These are phyloP conservation scores for Pocillopora meandrina DNA, from an alignment of 92 coral and sea anemone genomes.

Conservation along the genomic window DNA sequence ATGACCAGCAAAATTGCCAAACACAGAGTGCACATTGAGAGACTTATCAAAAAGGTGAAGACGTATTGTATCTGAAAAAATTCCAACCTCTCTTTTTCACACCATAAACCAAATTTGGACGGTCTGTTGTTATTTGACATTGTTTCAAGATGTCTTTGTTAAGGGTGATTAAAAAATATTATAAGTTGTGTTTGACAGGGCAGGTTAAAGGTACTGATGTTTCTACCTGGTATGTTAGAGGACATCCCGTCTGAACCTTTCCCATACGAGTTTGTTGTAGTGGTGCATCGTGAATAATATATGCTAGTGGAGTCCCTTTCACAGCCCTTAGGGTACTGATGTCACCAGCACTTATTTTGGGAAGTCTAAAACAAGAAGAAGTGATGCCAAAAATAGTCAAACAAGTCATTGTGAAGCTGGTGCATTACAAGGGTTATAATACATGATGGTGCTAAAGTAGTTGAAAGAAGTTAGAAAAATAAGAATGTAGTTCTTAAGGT, in stretches of 20 bases:
- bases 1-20: slow-evolving; percentile 55
- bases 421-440: slow-evolving; percentile 22
- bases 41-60: slow-evolving; percentile 49
- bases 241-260: too few relatives aligned
- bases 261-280: slow-evolving; percentile 38
- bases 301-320: slow-evolving; percentile 51
- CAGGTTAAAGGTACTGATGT: too few relatives aligned
- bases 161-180: too few relatives aligned
- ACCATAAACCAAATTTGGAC: slow-evolving; percentile 52
- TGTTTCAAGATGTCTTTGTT: too few relatives aligned
- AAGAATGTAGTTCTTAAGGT: too few relatives aligned
- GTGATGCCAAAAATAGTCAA: slow-evolving; percentile 7
- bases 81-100: slow-evolving; percentile 53
- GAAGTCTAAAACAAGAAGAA: slow-evolving; percentile 41
- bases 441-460: too few relatives aligned
- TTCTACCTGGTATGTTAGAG: too few relatives aligned
- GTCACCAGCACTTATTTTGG: slow-evolving; percentile 50
- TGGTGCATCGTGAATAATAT: slow-evolving; percentile 36
- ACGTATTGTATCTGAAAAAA: slow-evolving; percentile 30
- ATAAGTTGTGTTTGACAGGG: too few relatives aligned
- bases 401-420: slow-evolving; percentile 13
- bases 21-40: slow-evolving; percentile 62
- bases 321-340: slow-evolving; percentile 29
- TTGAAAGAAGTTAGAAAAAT: too few relatives aligned
- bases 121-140: too few relatives aligned